These are phyloP conservation scores for Pagrus major DNA, from an alignment of 2,113 vertebrate genomes.

Conservation along the genomic window DNA sequence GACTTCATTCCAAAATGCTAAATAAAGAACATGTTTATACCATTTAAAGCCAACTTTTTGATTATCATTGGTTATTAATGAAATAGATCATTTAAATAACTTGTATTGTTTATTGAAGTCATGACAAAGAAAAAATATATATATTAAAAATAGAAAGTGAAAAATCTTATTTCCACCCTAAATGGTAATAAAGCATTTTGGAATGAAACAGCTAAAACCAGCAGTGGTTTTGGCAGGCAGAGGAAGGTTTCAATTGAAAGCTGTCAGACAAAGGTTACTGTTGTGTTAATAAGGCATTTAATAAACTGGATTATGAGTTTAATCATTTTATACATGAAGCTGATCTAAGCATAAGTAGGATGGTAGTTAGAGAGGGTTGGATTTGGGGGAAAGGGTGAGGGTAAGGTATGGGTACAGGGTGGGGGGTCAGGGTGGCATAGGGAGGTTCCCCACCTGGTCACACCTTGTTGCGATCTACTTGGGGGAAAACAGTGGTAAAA, in stretches of 20 bases:
- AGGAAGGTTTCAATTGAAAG: slow-evolving; percentile 71
- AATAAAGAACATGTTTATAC: not conserved
- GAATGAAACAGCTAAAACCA: slow-evolving; percentile 5
- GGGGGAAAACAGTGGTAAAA: slow-evolving; percentile 83
- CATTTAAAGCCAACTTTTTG: not conserved
- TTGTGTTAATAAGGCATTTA: slow-evolving; percentile 45
- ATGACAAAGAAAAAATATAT: not conserved
- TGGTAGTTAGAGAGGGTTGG: slow-evolving; percentile 39
- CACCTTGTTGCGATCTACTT: slow-evolving; percentile 87
- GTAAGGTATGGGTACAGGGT: slow-evolving; percentile 31
- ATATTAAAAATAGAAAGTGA: not conserved
- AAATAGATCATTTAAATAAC: not conserved
- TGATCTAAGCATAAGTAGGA: slow-evolving; percentile 58
- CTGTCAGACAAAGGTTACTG: slow-evolving; percentile 65
- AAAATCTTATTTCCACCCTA: not conserved
- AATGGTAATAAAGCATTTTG: not conserved
- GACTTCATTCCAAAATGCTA: slow-evolving; percentile 33
- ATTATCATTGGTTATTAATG: too few relatives aligned
- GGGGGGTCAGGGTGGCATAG: slow-evolving; percentile 41
- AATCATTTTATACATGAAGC: slow-evolving; percentile 38
- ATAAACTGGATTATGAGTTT: slow-evolving; percentile 14
- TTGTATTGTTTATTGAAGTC: not conserved
- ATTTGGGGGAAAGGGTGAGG: slow-evolving; percentile 14
- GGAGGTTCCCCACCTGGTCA: slow-evolving; percentile 85
- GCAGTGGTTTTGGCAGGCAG: not conserved